Base-by-base conservation (phyloP, 2,113 vertebrate species). In the Antechinus flavipes region DNA sequence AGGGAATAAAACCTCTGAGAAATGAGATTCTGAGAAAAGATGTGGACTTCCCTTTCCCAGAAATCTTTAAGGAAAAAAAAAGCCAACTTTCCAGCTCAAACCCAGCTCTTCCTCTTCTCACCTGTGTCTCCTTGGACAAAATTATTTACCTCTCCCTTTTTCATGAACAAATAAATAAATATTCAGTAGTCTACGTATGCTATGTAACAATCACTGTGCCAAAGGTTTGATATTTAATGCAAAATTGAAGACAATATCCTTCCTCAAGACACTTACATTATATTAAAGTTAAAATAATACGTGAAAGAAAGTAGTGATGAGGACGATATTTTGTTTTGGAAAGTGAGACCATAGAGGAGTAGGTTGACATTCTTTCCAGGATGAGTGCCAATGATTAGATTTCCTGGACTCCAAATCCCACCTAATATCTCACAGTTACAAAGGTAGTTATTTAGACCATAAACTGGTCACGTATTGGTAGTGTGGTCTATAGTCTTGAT, bases 1-100 rank as follows among this genome's bases (percentile, higher is more conserved):
- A 53, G 30, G 49, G 89, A 55, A 35, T 89, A 55, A 42, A 91
- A 95, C 2, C 47, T 4, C 91, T 91, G 30, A 55, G 22, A n/a
- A 95, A 91, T 92, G 50, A 22, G 14, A 27, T 92, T 56, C 30
- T 91, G 46, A 14, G 50, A 35, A 22, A 93, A 11, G 25, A 1
- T 53, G 3, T 91, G 54, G 90, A 55, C 22, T 91, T 68, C 61
- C 47, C 30, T 11, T 95, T 95, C 54, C 61, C 93, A 94, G 49
- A 96, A 92, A 61, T 92, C 11, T 68, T 95, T 61, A 95, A 95
- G 61, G 90, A 89, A 96, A 95, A 90, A 26, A 58, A 54, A 92
- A 91, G 50, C 50, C 12, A 35, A 68, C 61, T 35, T 30, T 68
- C 27, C 12, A 35, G 11, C 35, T 68, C 10, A 35, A 61, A 61